Base-by-base conservation (phyloP, 2,888 invertebrate genomes). In the Penaeus monodon region DNA sequence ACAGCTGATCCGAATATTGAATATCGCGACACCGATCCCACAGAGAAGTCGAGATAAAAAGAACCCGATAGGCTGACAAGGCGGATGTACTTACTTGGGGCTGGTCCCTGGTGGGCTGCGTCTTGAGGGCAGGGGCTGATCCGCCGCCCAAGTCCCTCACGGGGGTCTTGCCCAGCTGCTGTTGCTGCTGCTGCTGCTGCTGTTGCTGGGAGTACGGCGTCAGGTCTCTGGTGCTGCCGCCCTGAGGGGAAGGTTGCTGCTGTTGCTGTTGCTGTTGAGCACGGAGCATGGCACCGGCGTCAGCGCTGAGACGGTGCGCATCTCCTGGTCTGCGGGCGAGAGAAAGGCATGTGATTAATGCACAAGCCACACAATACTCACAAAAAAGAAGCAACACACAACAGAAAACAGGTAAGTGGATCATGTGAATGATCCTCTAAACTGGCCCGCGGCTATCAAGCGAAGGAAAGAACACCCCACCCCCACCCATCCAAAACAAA, bases 301-400 rank as follows among this genome's bases (percentile, higher is more conserved):
- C 87, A 12, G 73, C 87, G 66, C 83, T 87, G 70, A 87, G 83
- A n/a, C 87, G 79, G 66, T 88, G 87, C 1, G 76, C 87, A 88
- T 88, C 87, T 27, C 87, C 86, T 38, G 86, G 86, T 64, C 86
- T 86, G 82, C 14, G 33, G 49, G 74, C 14, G 64, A 73, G 44
- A 77, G 65, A n/a, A 27, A 27, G n/a, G 7, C 49, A 7, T n/a
- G 24, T 8, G 17, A 44, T 38, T 20, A 33, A 27, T 20, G 17
- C 73, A 73, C 73, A 49, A 49, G 49, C 1, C 49, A 4, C 14
- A 14, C 14, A 14, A 14, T 7, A n/a, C n/a, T n/a, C n/a, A 49
- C 49, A 49, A 14, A 49, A 14, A 49, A 49, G 49, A 49, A 49
- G 14, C 49, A 49, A 49, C 2, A 8, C 8, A 49, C 7, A 49